Conservation (phyloP, 2,797 vertebrate genomes). For the Lithobates sylvaticus region DNA sequence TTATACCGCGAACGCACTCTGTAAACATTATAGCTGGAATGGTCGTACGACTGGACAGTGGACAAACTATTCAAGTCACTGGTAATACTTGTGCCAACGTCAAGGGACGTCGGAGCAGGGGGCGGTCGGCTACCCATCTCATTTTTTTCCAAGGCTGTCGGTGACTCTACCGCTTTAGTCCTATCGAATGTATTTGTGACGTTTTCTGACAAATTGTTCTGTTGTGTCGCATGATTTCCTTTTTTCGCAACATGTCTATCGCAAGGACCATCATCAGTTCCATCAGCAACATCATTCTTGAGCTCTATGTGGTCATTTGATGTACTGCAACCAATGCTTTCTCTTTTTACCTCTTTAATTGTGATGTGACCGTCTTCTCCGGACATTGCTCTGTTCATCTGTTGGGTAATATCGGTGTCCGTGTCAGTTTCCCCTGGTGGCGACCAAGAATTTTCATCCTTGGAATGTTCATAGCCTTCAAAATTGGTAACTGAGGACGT, state of each 20-base stretch:
- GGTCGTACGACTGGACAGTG: slow-evolving; percentile 82
- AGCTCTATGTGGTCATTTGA: slow-evolving; percentile 23
- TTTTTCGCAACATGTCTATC: slow-evolving; percentile 66
- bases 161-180: slow-evolving; percentile 63
- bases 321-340: slow-evolving; percentile 61
- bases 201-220: slow-evolving; percentile 64
- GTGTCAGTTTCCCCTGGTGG: slow-evolving; percentile 66
- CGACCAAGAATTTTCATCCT: slow-evolving; percentile 75
- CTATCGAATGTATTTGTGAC: slow-evolving; percentile 59
- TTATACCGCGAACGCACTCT: slow-evolving; percentile 83
- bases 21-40: slow-evolving; percentile 89
- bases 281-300: slow-evolving; percentile 35
- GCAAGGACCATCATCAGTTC: slow-evolving; percentile 60
- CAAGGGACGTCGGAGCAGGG: slow-evolving; percentile 66
- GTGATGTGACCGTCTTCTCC: slow-evolving; percentile 65
- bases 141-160: slow-evolving; percentile 61
- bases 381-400: slow-evolving; percentile 17
- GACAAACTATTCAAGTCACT: slow-evolving; percentile 78
- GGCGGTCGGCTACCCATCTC: slow-evolving; percentile 63
- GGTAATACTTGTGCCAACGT: slow-evolving; percentile 71
- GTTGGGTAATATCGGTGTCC: slow-evolving; percentile 67
- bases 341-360: slow-evolving; percentile 63
- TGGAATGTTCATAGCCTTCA: slow-evolving; percentile 76
- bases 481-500: slow-evolving; percentile 73
- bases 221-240: slow-evolving; percentile 60